Base-by-base conservation (phyloP, 2,888 invertebrate genomes). In the Phrixothrix hirtus region DNA sequence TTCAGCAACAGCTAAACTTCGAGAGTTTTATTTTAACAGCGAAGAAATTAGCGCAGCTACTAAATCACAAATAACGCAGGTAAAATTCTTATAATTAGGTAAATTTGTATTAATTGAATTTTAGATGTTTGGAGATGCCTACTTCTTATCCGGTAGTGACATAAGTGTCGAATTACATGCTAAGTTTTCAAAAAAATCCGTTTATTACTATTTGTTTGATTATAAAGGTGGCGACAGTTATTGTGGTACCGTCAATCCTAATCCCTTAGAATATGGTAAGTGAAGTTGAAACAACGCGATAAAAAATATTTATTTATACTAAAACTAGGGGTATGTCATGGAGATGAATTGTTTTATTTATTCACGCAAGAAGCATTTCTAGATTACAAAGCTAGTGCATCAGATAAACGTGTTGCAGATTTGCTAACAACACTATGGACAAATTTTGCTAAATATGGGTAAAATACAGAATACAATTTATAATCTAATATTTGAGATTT, bases 361-460 rank as follows among this genome's bases (percentile, higher is more conserved):
- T 48, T 48, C 13, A 41, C 41, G 9, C 11, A 11, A 5, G 15
- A 34, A 1, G 9, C 16, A 2, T 30, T 41, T 13, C 48, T 35
- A 15, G n/a, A 45, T 35, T 51, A 45, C n/a, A 15, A 21, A 12
- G 39, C 45, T 3, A 6, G 75, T 83, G 30, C 29, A 10, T 9
- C 35, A 5, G 48, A 89, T 65, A 65, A 79, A 6, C 73, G 78
- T 62, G 78, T 89, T 10, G 80, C 85, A 3, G 79, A 85, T 55
- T 70, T 83, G 1, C 72, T 91, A 44, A 78, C 86, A 0, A 80
- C 78, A 1, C 69, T 89, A 29, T 92, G 89, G 87, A 83, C 83
- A 0, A 89, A 89, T 69, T 91, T 92, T 67, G 90, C 90, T 0
- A 83, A 78, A 39, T 79, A 80, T 37, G 86, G 87, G 89, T 89